Evolutionary conservation across 64 coral and sea anemone genomes (phyloP).

Genomic region (Actinia tenebrosa): DNA sequence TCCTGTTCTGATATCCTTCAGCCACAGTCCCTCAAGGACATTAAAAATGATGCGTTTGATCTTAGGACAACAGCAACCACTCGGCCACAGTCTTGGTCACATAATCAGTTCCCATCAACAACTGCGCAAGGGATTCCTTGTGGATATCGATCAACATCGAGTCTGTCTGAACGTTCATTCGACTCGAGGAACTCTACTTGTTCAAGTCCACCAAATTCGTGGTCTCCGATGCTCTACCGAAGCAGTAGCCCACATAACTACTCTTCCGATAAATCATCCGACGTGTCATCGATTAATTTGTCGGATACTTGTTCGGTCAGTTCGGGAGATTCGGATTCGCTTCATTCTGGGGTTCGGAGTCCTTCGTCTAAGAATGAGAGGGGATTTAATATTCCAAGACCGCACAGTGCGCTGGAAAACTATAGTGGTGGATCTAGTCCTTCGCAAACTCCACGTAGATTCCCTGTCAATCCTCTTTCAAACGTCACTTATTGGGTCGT

Average conservation of each 20-base stretch:
- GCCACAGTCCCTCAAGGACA: conserved; percentile 8
- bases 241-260: conserved; percentile 10
- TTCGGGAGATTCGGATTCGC: conserved; percentile 48
- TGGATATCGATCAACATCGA: conserved; percentile 1
- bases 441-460: background rate
- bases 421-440: background rate
- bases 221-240: conserved; percentile 16
- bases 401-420: conserved; percentile 3
- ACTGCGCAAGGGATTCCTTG: background rate
- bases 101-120: conserved; percentile 20
- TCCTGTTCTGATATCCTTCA: conserved; percentile 8
- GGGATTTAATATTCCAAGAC: background rate
- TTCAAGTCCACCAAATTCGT: conserved; percentile 15
- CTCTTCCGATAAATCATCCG: background rate
- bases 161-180: background rate
- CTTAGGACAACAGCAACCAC: background rate
- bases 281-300: conserved; percentile 30
- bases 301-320: conserved; percentile 54
- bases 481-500: conserved; percentile 26
- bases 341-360: conserved; percentile 26
- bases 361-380: background rate
- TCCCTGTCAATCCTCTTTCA: background rate
- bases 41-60: background rate
- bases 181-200: background rate
- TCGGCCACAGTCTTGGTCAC: conserved; percentile 7